Conservation (phyloP, 2,888 invertebrate species). For the Lapara coniferarum region DNA sequence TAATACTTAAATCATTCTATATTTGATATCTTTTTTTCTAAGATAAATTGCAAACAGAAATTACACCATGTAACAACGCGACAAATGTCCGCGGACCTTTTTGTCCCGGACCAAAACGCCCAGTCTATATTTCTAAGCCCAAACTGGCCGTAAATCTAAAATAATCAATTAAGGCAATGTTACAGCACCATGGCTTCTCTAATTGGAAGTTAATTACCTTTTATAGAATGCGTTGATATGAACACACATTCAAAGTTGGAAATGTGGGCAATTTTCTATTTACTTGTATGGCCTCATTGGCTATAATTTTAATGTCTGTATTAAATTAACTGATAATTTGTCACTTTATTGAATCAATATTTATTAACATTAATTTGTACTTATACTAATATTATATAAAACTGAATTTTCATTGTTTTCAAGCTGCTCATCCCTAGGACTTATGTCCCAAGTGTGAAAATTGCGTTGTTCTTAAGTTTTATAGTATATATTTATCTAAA, state of each 20-base stretch:
- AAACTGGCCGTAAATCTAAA: conserved; percentile 43
- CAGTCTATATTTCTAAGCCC: conserved; percentile 25
- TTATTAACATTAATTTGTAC: too few species aligned
- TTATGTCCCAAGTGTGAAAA: too few species aligned
- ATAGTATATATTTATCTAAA: too few species aligned
- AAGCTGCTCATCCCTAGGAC: too few species aligned
- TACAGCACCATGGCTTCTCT: conserved; percentile 50
- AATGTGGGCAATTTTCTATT: background rate
- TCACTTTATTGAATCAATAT: too few species aligned
- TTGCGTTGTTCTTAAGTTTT: too few species aligned
- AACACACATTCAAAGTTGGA: conserved; percentile 7
- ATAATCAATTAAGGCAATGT: conserved; percentile 44
- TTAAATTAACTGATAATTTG: background rate
- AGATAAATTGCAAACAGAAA: background rate
- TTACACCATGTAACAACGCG: background rate
- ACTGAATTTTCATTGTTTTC: too few species aligned
- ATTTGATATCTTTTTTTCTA: too few species aligned
- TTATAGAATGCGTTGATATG: conserved; percentile 1
- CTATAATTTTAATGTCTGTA: background rate
- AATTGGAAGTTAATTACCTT: conserved; percentile 50
- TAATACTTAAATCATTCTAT: too few species aligned
- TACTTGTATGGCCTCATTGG: background rate
- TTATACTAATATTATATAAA: too few species aligned
- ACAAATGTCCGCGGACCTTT: conserved; percentile 1
- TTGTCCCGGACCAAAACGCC: conserved; percentile 5